Evolutionary conservation across 2,888 invertebrate species (phyloP).

Genomic region (Lasioglossum figueresi): DNA sequence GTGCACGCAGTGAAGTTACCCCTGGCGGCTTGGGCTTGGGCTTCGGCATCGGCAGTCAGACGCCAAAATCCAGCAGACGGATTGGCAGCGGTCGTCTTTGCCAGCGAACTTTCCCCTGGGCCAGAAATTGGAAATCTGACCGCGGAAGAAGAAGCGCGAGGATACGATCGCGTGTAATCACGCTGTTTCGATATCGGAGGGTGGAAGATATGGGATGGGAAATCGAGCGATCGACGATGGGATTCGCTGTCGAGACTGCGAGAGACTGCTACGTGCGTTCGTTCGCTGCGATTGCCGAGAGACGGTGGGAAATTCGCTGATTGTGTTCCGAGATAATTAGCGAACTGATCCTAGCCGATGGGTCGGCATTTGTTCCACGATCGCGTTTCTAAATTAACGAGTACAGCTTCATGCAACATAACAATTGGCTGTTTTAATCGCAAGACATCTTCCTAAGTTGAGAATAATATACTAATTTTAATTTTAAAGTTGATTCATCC

Average conservation of each 20-base stretch:
- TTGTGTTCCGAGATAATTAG: neutral
- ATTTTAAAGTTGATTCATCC: neutral
- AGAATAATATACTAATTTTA: neutral
- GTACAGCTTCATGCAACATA: neutral
- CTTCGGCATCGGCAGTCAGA: slow-evolving; percentile 45
- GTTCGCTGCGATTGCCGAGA: neutral
- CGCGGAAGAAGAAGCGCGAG: slow-evolving; percentile 19
- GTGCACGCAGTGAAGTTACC: slow-evolving; percentile 47
- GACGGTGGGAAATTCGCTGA: neutral
- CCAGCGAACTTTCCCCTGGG: slow-evolving; percentile 40
- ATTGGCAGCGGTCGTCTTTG: slow-evolving; percentile 55
- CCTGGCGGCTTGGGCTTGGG: neutral
- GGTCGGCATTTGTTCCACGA: too few relatives aligned
- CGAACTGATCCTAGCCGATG: neutral
- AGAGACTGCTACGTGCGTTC: neutral
- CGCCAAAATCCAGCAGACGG: slow-evolving; percentile 60
- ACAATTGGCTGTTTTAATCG: neutral
- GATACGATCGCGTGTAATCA: slow-evolving; percentile 13
- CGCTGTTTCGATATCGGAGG: slow-evolving; percentile 8
- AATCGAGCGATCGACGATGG: neutral
- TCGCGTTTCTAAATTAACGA: neutral
- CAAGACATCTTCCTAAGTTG: neutral
- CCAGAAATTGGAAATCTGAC: slow-evolving; percentile 54
- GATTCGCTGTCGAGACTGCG: neutral
- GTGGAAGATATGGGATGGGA: neutral